Percentiles rank a stretch among this genome's conserved stretches.
Conservation (phyloP, 2,797 vertebrate species). For the Trematomus bernacchii region DNA sequence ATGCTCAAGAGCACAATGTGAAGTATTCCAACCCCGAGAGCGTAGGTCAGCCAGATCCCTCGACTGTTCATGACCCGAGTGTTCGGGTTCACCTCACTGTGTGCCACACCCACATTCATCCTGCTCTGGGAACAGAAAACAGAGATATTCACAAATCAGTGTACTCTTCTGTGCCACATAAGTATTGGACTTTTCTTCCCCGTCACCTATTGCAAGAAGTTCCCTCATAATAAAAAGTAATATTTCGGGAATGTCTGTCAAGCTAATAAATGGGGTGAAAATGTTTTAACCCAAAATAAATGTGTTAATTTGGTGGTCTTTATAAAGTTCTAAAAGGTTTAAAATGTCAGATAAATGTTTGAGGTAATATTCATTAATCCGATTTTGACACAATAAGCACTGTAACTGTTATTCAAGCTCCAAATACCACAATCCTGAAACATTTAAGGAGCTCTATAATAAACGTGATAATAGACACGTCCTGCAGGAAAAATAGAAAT, state of each 20-base stretch:
- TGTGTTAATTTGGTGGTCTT: not conserved
- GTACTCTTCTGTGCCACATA: not conserved
- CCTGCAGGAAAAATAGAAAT: not conserved
- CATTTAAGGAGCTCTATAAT: not conserved
- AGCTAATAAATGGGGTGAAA: not conserved
- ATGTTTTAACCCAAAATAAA: not conserved
- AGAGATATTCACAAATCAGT: conserved; percentile 1
- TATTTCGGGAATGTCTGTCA: not conserved
- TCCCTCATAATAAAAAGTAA: no score
- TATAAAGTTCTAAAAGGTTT: not conserved
- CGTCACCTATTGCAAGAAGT: not conserved
- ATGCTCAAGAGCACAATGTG: conserved; percentile 97
- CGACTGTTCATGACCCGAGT: conserved; percentile 98
- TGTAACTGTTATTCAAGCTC: not conserved
- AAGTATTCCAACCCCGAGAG: conserved; percentile 93
- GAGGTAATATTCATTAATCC: not conserved
- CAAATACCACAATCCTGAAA: not conserved
- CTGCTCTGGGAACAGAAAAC: conserved; percentile 75
- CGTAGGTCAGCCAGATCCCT: conserved; percentile 97
- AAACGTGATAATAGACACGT: not conserved
- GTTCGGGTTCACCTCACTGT: conserved; percentile 98
- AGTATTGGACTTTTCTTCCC: not conserved
- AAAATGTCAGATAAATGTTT: not conserved
- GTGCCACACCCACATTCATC: conserved; percentile 98
- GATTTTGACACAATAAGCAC: not conserved